Base-by-base conservation (phyloP, 2,113 vertebrate species). In the Ondatra zibethicus region DNA sequence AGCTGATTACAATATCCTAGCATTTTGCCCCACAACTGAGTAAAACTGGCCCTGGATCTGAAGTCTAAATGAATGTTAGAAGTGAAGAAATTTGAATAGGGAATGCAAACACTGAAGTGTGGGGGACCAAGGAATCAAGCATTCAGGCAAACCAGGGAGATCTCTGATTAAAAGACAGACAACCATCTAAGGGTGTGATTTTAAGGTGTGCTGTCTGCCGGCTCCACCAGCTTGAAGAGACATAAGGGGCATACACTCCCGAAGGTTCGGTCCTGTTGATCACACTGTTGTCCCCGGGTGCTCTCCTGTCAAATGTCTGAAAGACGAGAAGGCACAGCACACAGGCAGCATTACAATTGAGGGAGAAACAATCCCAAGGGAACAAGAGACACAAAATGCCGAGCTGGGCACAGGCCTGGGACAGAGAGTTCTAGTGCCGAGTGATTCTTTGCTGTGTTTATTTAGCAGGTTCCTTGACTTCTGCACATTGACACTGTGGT, bases 161-260 rank as follows among this genome's bases (percentile, higher is more conserved):
- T 45, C 84, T 92, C 65, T 82, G 77, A 84, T 82, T 95, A 95
- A 94, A 90, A 93, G 76, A 85, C 75, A 55, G 76, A 25, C 45
- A 85, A 1, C 10, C 55, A 0, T 45, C 25, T 16, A 21, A n/a
- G 36, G 42, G 4, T 39, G 21, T 50, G 61, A 81, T 82, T 81
- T 81, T 91, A 68, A 66, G 76, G 70, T 95, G 36, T 3, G 0
- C 25, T 27, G 9, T 27, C 52, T 94, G 66, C 45, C 10, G 76
- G 72, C 25, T 4, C 36, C 9, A 3, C 70, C n/a, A 33, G 23
- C 25, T 7, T 42, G 19, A 70, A 72, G 66, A 52, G 33, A 72
- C 1, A 7, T 6, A 70, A 72, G 66, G 52, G 33, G 52, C 1
- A 7, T 6, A 21, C 9, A 45, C 4, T 25, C n/a, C 29, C 9